A percentile compares a stretch with the other conserved stretches of the same genome.
These are phyloP conservation scores for Lethrus apterus DNA, from an alignment of 1,140 invertebrate genomes.

Conservation along the genomic window DNA sequence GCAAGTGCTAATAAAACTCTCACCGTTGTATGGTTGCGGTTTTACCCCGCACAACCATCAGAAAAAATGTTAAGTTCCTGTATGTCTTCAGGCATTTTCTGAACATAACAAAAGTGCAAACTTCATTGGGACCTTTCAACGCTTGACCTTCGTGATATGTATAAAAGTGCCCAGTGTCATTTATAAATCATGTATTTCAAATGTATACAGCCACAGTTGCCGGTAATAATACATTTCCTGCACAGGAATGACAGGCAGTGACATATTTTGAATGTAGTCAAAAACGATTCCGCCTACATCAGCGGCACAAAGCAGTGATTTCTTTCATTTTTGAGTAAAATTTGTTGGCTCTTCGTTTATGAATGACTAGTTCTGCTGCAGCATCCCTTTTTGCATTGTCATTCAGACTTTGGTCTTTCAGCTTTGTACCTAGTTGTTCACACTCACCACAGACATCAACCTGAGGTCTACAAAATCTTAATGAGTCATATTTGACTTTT, in stretches of 20 bases:
- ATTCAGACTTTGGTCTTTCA: conserved; percentile 11
- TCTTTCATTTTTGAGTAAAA: conserved; percentile 28
- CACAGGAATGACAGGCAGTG: conserved; percentile 17
- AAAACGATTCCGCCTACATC: conserved; percentile 25
- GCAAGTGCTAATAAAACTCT: too few relatives aligned
- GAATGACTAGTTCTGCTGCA: conserved; percentile 23
- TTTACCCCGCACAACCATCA: too few relatives aligned
- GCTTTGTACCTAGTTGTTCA: conserved; percentile 17
- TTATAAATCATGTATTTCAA: too few relatives aligned
- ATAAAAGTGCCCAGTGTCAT: too few relatives aligned
- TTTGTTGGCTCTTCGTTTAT: conserved; percentile 28
- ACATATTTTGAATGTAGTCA: conserved; percentile 37
- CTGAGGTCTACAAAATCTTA: conserved; percentile 30
- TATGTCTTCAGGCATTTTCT: too few relatives aligned
- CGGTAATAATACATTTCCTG: conserved; percentile 25
- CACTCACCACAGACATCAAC: conserved; percentile 30
- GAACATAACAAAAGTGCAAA: too few relatives aligned
- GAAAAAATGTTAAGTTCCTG: too few relatives aligned
- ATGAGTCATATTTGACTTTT: conserved; percentile 26
- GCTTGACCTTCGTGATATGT: too few relatives aligned
- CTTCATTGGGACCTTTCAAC: too few relatives aligned
- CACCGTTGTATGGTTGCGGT: too few relatives aligned
- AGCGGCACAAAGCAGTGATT: conserved; percentile 19
- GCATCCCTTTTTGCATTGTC: conserved; percentile 27
- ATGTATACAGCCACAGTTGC: conserved; percentile 33